Evolutionary conservation across 1,140 invertebrate genomes (phyloP).

Genomic region (Eupeodes corollae): DNA sequence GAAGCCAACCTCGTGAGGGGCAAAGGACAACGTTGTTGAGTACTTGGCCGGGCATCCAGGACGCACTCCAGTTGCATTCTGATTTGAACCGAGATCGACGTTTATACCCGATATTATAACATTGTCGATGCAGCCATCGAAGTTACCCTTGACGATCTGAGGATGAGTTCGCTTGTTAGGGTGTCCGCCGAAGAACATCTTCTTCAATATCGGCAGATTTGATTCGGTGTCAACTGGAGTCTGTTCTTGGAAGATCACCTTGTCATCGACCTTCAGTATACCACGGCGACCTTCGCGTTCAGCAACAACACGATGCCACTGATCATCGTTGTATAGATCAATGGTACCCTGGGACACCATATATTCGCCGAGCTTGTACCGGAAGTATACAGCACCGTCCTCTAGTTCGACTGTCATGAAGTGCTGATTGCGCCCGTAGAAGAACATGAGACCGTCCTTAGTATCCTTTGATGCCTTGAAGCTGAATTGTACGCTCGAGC

Average conservation of each 20-base stretch:
- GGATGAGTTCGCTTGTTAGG: conserved; percentile 52
- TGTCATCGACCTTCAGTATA: conserved; percentile 57
- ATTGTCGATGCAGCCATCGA: conserved; percentile 88
- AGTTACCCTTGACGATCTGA: conserved; percentile 59
- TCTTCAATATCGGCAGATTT: conserved; percentile 46
- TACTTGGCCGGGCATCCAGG: conserved; percentile 70
- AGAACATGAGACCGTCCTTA: conserved; percentile 76
- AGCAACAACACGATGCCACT: conserved; percentile 70
- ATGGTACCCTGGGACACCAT: conserved; percentile 43
- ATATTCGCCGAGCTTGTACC: conserved; percentile 57
- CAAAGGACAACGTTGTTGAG: conserved; percentile 28
- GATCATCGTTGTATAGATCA: conserved; percentile 62
- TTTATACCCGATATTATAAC: conserved; percentile 60
- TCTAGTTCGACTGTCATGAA: conserved; percentile 78
- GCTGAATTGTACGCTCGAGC: conserved; percentile 53
- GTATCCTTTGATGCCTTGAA: conserved; percentile 72
- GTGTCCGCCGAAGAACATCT: conserved; percentile 84
- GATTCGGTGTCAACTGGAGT: conserved; percentile 25
- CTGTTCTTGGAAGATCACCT: conserved; percentile 36
- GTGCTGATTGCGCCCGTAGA: conserved; percentile 59
- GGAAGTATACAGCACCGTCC: conserved; percentile 61
- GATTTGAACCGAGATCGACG: conserved; percentile 68
- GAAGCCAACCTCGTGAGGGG: conserved; percentile 49
- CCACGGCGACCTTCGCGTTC: conserved; percentile 53
- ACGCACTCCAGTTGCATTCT: conserved; percentile 66